phyloP scores from a whole-genome alignment of 2,113 vertebrate genomes.

The Thoracochromis brauschi region DNA sequence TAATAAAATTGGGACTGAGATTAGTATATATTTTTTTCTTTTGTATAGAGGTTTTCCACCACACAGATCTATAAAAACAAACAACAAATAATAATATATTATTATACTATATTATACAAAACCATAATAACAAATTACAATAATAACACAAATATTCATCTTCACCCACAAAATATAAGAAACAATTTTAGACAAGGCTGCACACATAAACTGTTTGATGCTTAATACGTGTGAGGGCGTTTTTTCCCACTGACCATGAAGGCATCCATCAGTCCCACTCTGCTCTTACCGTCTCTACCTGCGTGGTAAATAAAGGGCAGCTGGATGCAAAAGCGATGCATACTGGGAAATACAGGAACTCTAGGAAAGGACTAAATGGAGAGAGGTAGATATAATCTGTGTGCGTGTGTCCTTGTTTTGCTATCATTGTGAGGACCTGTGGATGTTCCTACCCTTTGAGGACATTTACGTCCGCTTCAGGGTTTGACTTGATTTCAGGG shows the following conservation, averaged over 20 bases:
- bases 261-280: not conserved
- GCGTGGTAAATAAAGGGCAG: not conserved
- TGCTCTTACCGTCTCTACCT: not conserved
- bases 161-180: not conserved
- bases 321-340: slow-evolving; percentile 15
- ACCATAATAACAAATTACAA: not conserved
- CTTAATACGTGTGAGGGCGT: not conserved
- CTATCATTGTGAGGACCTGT: not conserved
- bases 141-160: not conserved
- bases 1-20: not conserved
- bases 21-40: not conserved
- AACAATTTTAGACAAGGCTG: not conserved
- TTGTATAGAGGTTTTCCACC: not conserved
- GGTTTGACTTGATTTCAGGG: not conserved
- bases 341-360: slow-evolving; percentile 26
- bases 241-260: not conserved
- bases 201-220: not conserved
- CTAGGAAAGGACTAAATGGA: not conserved
- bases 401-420: not conserved
- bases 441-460: fast-evolving
- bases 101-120: not conserved
- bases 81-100: not conserved
- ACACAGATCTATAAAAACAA: not conserved
- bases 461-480: not conserved
- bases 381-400: not conserved